Conservation (phyloP, 2,797 vertebrate species). For the Lagocephalus sceleratus region DNA sequence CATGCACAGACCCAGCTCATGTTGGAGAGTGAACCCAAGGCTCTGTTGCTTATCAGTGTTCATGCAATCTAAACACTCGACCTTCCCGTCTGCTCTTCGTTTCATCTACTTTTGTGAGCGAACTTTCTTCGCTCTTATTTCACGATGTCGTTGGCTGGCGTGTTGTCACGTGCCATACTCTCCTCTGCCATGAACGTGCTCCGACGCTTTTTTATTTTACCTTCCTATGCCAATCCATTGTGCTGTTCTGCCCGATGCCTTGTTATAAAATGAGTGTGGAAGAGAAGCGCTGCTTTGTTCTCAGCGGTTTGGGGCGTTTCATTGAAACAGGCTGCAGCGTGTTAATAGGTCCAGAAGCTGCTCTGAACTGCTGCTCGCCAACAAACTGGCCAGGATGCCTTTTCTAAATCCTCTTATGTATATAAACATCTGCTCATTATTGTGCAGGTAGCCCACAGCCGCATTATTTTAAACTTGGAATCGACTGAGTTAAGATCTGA, state of each 20-base stretch:
- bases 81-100: constrained; percentile 19
- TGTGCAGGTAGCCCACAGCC: constrained; percentile 17
- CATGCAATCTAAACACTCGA: constrained; percentile 24
- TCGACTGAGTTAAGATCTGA: background rate
- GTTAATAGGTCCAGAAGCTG: constrained; percentile 49
- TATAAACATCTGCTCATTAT: constrained; percentile 22
- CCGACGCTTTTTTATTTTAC: constrained; percentile 43
- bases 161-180: constrained; percentile 54
- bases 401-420: constrained; percentile 30
- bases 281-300: constrained; percentile 43
- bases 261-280: constrained; percentile 35
- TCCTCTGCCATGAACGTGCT: constrained; percentile 52
- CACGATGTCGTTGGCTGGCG: constrained; percentile 36
- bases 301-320: constrained; percentile 24
- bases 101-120: constrained; percentile 34
- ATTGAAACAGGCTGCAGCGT: constrained; percentile 26
- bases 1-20: background rate
- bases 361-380: constrained; percentile 49
- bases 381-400: constrained; percentile 53
- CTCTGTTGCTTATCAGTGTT: constrained; percentile 11
- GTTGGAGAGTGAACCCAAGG: constrained; percentile 8
- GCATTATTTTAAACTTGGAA: constrained; percentile 3
- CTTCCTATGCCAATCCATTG: constrained; percentile 59
- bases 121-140: constrained; percentile 27
- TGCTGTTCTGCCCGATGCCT: constrained; percentile 68